Base-by-base conservation (phyloP, 2,797 vertebrate genomes). In the Chrysocyon brachyurus region DNA sequence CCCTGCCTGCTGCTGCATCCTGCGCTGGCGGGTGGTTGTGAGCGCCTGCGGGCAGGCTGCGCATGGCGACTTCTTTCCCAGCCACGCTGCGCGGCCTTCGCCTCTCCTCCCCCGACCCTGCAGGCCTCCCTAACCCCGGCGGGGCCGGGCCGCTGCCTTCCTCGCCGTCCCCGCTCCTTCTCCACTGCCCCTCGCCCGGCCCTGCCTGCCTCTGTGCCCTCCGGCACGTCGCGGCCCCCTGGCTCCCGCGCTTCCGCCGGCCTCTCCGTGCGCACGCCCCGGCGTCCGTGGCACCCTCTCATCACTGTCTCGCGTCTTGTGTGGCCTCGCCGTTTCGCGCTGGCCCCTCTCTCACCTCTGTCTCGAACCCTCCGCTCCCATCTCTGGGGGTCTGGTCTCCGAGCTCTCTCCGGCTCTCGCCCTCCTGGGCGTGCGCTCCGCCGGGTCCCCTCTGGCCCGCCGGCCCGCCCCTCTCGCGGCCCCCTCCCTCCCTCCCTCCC, bases 341-440 rank as follows among this genome's bases (percentile, higher is more conserved):
- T 15, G 64, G 79, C 46, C 63, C 68, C 26, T 61, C 56, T 88
- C 92, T 96, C 97, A 91, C 96, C 95, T 96, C 81, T 82, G 28
- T 91, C 63, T 16, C 0, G 87, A 24, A 54, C 49, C 84, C 63
- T 88, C 40, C 21, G 54, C 93, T 84, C 89, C 57, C 63, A 46
- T 70, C 83, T 66, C 77, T 5, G 21, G n/a, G 93, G 73, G 92
- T 96, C 75, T 28, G 6, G 33, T 84, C 88, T 88, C 82, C 52
- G 52, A 52, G 46, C 70, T 89, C 68, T 83, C 19, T 79, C 19
- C 46, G 0, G 78, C 57, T 59, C 66, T 52, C 59, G 89, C 61
- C 82, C 64, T 72, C 52, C 59, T 2, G 83, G 88, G 93, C 28
- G 75, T 79, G 96, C 79, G 84, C 94, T 83, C 83, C 14, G 33